Percentiles rank a stretch among this genome's conserved stretches.
These are phyloP conservation scores for Tridacna crocea DNA, from an alignment of 2,888 invertebrate species.

Conservation along the genomic window DNA sequence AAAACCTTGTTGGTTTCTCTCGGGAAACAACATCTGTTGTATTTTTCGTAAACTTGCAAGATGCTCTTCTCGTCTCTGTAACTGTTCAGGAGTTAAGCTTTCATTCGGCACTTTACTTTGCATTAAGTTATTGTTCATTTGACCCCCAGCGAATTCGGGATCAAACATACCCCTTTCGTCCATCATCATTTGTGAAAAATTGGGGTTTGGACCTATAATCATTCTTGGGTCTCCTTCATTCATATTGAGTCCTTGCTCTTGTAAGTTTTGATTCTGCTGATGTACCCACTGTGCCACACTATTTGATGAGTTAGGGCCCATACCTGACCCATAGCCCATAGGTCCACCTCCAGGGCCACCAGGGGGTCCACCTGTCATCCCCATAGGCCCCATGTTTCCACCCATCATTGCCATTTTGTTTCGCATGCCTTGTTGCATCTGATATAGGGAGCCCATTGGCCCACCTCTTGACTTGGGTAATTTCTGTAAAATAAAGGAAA, in stretches of 20 bases:
- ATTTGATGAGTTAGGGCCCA: constrained; percentile 66
- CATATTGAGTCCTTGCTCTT: constrained; percentile 71
- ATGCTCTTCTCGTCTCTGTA: constrained; percentile 96
- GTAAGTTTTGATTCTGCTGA: constrained; percentile 80
- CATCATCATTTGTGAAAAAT: constrained; percentile 69
- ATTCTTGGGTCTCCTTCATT: constrained; percentile 63
- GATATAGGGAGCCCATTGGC: constrained; percentile 59
- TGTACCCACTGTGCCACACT: constrained; percentile 82
- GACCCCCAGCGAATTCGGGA: constrained; percentile 63
- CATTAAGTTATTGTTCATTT: constrained; percentile 73
- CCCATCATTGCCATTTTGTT: constrained; percentile 62
- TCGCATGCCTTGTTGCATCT: constrained; percentile 63
- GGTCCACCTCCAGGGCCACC: constrained; percentile 71
- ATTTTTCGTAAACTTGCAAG: constrained; percentile 95
- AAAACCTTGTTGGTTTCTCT: constrained; percentile 82
- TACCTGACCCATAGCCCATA: constrained; percentile 60
- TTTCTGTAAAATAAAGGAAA: constrained; percentile 87
- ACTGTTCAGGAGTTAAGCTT: constrained; percentile 97
- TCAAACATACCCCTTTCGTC: constrained; percentile 68
- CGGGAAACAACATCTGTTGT: constrained; percentile 96
- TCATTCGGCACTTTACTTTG: constrained; percentile 86
- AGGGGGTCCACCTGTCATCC: constrained; percentile 63
- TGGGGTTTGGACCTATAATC: constrained; percentile 66
- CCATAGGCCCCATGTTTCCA: constrained; percentile 68
- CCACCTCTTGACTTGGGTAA: constrained; percentile 90